These are phyloP conservation scores for Xiphydria camelus DNA, from an alignment of 2,888 invertebrate species.

Conservation along the genomic window DNA sequence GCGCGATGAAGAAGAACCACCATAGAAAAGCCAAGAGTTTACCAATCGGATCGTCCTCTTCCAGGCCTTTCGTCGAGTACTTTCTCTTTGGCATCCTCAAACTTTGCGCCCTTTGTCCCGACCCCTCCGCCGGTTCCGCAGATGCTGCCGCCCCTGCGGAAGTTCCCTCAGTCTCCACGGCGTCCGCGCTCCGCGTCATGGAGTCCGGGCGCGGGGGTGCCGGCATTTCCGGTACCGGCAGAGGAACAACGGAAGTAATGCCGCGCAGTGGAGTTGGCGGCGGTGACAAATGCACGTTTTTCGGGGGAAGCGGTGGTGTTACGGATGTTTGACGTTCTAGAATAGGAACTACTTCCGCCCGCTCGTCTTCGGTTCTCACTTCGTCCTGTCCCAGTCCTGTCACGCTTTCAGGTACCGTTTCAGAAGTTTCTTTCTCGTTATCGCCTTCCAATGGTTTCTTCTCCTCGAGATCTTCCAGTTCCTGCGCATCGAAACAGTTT, in stretches of 20 bases:
- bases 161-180: constrained; percentile 32
- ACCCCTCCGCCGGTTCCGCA: background rate
- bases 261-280: constrained; percentile 53
- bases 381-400: too few species aligned
- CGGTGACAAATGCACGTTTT: constrained; percentile 47
- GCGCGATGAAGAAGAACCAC: constrained; percentile 77
- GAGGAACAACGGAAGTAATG: constrained; percentile 45
- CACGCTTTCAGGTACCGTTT: constrained; percentile 21
- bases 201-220: constrained; percentile 54
- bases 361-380: background rate
- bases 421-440: constrained; percentile 17
- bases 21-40: constrained; percentile 72
- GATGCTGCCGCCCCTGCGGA: background rate
- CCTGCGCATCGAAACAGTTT: constrained; percentile 19
- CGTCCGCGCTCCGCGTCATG: constrained; percentile 25
- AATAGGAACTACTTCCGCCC: background rate
- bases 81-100: constrained; percentile 31
- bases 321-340: constrained; percentile 44
- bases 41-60: constrained; percentile 75
- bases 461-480: constrained; percentile 44
- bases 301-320: constrained; percentile 55
- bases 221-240: constrained; percentile 50
- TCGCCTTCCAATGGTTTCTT: constrained; percentile 34
- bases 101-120: background rate
- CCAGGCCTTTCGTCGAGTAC: constrained; percentile 64